Percentiles rank a stretch among this genome's conserved stretches.
Conservation (phyloP, 2,113 vertebrate species). For the Albula goreensis region DNA sequence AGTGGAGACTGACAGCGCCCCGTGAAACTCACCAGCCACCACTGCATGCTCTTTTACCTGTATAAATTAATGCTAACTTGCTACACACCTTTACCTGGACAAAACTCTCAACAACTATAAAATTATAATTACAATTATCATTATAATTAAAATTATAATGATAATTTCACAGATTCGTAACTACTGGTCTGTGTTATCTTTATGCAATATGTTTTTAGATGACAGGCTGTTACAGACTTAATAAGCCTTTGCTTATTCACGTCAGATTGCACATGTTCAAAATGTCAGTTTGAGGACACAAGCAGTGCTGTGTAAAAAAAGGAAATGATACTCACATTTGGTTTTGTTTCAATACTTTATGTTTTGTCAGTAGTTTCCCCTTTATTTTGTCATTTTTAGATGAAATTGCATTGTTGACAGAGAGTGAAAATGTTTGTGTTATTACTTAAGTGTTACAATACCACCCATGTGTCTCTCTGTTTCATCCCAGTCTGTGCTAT, state of each 20-base stretch:
- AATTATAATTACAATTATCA: background rate
- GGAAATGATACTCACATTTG: constrained; percentile 61
- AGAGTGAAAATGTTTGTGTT: constrained; percentile 5
- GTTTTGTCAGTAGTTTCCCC: constrained; percentile 17
- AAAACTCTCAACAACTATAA: background rate
- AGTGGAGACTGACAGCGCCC: background rate
- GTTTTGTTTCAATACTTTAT: constrained; percentile 46
- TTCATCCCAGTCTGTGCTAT: constrained; percentile 30
- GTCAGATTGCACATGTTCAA: background rate
- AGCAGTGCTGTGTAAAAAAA: constrained; percentile 6
- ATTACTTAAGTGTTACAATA: constrained; percentile 41
- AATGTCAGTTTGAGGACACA: background rate
- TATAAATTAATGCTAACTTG: background rate
- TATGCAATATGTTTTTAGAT: constrained; percentile 2
- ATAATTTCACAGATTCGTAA: background rate
- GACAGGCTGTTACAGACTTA: constrained; percentile 13
- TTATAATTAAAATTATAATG: constrained; percentile 6
- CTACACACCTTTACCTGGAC: background rate
- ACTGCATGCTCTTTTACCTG: too few relatives aligned
- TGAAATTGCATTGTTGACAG: constrained; percentile 27
- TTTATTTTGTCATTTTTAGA: constrained; percentile 27
- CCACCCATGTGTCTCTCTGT: constrained; percentile 3
- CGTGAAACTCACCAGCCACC: background rate
- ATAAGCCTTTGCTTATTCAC: background rate
- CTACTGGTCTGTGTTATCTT: background rate